These are phyloP conservation scores for Listronotus bonariensis DNA, from an alignment of 1,140 invertebrate genomes.

Conservation along the genomic window DNA sequence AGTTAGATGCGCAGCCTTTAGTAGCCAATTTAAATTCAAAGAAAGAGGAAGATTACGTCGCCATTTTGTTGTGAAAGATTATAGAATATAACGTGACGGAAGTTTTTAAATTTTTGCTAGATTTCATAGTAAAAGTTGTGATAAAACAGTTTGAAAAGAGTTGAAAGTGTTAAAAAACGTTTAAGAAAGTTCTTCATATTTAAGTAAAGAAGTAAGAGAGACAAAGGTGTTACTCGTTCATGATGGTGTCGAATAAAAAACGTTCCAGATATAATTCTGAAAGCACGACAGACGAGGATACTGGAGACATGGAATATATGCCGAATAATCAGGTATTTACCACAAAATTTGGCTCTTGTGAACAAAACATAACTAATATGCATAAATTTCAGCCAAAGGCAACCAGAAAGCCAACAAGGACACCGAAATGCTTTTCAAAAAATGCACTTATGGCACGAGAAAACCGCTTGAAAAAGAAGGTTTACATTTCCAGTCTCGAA, in stretches of 20 bases:
- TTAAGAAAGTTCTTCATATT: neutral
- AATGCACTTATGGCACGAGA: conserved; percentile 65
- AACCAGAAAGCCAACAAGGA: conserved; percentile 32
- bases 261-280: conserved; percentile 42
- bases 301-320: conserved; percentile 31
- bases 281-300: conserved; percentile 36
- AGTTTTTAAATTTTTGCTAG: neutral
- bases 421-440: conserved; percentile 47
- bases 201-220: neutral
- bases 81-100: neutral
- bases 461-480: conserved; percentile 64
- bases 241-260: conserved; percentile 32
- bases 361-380: conserved; percentile 9
- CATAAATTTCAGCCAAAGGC: conserved; percentile 25
- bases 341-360: neutral
- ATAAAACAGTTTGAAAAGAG: no score
- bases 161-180: neutral
- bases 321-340: conserved; percentile 32
- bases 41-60: neutral
- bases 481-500: conserved; percentile 62
- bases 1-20: neutral
- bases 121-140: no score
- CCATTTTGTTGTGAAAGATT: neutral
- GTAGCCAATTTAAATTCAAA: neutral
- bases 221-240: neutral